Base-by-base conservation (phyloP, 2,888 invertebrate species). In the Mythimna vitellina region DNA sequence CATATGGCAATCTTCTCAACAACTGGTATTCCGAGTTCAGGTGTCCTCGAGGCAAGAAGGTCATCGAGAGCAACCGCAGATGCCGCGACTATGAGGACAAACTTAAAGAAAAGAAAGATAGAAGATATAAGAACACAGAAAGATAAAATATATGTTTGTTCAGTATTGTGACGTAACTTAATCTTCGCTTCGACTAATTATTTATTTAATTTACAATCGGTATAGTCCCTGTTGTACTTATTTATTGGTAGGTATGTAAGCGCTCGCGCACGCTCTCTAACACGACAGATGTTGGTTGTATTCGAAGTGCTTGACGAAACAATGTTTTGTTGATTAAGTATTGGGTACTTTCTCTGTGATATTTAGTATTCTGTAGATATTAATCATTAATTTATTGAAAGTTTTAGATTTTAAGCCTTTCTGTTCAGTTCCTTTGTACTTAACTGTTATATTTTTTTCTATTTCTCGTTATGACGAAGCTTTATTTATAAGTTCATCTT, bases 301-400 rank as follows among this genome's bases (percentile, higher is more conserved):
- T 89, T 90, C 90, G 84, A 92, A 91, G 89, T 92, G 89, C 90
- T 94, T 93, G 94, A 95, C 94, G 94, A 94, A 91, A 94, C 94
- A 91, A 88, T 92, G 89, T 89, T 90, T 92, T 93, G 94, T 95
- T 94, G 92, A 93, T 92, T 93, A 95, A 95, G 94, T 93, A 94
- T 94, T 96, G 96, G 96, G 96, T 96, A 96, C 94, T 93, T 93
- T 92, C 94, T 94, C 96, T 96, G 96, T 96, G 96, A 96, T 96
- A 96, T 96, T 95, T 94, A 95, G 95, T 95, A 95, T 95, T 95
- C 93, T 94, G 88, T 95, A 94, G 92, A 92, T 93, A 91, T 87
- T 92, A 91, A 92, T 92, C 89, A 90, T 92, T 96, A 95, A 96
- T 96, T 96, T 96, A 96, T 96, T 96, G 90, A 92, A 51, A 86